Conservation (phyloP, 2,113 vertebrate species). For the Hippocampus abdominalis region DNA sequence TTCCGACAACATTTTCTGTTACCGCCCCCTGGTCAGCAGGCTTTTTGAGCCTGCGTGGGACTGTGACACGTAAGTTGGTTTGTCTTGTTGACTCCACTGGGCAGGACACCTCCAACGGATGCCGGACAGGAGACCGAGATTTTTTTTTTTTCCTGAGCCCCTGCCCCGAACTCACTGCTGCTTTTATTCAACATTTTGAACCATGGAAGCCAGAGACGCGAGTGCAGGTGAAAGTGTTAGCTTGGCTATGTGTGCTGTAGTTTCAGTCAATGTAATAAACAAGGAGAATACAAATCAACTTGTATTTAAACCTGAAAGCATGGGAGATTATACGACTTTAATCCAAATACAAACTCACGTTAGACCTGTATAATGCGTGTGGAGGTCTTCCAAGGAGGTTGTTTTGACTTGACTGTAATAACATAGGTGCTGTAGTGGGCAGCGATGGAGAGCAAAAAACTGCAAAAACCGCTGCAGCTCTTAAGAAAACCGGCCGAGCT, state of each 20-base stretch:
- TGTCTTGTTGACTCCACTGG: slow-evolving; percentile 17
- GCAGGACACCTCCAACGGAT: slow-evolving; percentile 29
- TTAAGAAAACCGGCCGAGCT: slow-evolving; percentile 16
- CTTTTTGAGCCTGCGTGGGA: neutral
- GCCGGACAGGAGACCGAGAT: slow-evolving; percentile 17
- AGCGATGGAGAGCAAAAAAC: slow-evolving; percentile 33
- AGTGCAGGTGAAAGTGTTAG: slow-evolving; percentile 52
- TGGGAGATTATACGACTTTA: neutral
- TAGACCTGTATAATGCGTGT: neutral
- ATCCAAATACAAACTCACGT: neutral
- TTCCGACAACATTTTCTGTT: slow-evolving; percentile 48
- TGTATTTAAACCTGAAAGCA: neutral
- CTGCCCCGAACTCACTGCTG: neutral
- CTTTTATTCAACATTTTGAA: neutral
- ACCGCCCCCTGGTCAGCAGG: slow-evolving; percentile 1
- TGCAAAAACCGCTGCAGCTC: slow-evolving; percentile 15
- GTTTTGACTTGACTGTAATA: neutral
- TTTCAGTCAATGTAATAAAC: neutral
- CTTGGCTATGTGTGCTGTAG: slow-evolving; percentile 7
- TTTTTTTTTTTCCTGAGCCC: neutral
- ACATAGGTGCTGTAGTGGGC: slow-evolving; percentile 47
- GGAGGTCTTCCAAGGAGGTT: neutral
- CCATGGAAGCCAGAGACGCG: slow-evolving; percentile 57
- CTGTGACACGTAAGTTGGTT: slow-evolving; percentile 62
- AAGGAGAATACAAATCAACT: neutral